A percentile compares a stretch with the other conserved stretches of the same genome.
Conservation (phyloP, 2,797 vertebrate genomes). For the Sphenodon punctatus region DNA sequence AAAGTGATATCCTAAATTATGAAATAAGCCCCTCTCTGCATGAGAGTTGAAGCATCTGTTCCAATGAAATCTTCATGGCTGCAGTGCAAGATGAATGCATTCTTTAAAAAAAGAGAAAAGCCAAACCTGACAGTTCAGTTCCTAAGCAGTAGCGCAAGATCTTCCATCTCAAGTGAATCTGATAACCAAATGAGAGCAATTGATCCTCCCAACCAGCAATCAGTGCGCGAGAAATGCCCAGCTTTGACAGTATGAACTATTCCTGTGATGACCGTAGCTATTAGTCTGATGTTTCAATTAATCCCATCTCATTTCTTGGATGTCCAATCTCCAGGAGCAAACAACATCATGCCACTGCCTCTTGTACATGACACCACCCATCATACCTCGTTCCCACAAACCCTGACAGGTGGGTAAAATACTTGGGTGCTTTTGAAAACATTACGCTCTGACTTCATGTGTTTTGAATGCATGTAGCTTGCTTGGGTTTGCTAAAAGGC, state of each 20-base stretch:
- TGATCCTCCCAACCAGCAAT: neutral
- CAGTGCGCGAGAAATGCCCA: neutral
- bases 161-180: neutral
- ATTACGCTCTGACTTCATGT: too few relatives aligned
- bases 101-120: neutral
- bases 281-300: neutral
- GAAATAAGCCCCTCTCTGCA: neutral
- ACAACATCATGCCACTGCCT: neutral
- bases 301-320: neutral
- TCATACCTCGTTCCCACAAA: too few relatives aligned
- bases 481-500: too few relatives aligned
- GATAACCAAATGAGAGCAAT: neutral
- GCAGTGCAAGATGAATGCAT: neutral
- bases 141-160: neutral
- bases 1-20: neutral
- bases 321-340: neutral
- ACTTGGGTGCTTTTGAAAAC: too few relatives aligned
- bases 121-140: neutral
- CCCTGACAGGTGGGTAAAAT: too few relatives aligned
- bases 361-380: neutral
- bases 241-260: neutral
- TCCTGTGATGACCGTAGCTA: neutral
- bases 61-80: neutral
- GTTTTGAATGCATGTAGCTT: too few relatives aligned
- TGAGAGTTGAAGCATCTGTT: constrained; percentile 38